Evolutionary conservation across 1,140 invertebrate species (phyloP).

Genomic region (Leptonema lineaticorne): DNA sequence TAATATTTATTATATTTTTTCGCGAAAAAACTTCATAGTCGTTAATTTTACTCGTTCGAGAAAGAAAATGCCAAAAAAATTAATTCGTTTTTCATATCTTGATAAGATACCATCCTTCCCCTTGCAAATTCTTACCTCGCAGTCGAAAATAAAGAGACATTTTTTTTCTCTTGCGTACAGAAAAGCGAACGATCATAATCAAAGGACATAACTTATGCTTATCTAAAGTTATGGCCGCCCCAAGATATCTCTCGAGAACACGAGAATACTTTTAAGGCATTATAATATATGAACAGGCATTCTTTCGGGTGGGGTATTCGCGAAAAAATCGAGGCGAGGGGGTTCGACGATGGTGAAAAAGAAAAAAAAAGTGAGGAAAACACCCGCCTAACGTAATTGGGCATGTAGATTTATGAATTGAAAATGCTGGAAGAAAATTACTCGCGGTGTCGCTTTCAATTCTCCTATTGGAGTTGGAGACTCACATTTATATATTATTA

Average conservation of each 20-base stretch:
- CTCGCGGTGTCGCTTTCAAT: constrained; percentile 33
- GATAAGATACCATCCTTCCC: constrained; percentile 19
- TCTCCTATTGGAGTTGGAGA: constrained; percentile 28
- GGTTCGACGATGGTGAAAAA: neutral
- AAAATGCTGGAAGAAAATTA: constrained; percentile 24
- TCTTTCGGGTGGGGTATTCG: neutral
- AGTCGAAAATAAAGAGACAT: constrained; percentile 25
- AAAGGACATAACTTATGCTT: constrained; percentile 42
- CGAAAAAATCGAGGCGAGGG: neutral
- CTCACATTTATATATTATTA: neutral
- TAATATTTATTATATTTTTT: too few relatives aligned
- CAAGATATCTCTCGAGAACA: constrained; percentile 39
- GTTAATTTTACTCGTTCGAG: neutral
- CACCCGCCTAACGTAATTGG: neutral
- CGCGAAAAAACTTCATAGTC: neutral
- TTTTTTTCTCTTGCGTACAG: constrained; percentile 25
- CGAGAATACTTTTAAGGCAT: constrained; percentile 42
- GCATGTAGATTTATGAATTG: constrained; percentile 41
- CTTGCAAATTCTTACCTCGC: neutral
- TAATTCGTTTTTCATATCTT: constrained; percentile 26
- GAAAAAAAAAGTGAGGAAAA: constrained; percentile 13
- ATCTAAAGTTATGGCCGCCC: constrained; percentile 42
- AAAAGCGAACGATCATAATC: constrained; percentile 41
- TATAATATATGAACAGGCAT: constrained; percentile 39
- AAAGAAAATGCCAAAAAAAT: constrained; percentile 7